Conservation (phyloP, 2,888 invertebrate species). For the Orthonychiurus folsomi region DNA sequence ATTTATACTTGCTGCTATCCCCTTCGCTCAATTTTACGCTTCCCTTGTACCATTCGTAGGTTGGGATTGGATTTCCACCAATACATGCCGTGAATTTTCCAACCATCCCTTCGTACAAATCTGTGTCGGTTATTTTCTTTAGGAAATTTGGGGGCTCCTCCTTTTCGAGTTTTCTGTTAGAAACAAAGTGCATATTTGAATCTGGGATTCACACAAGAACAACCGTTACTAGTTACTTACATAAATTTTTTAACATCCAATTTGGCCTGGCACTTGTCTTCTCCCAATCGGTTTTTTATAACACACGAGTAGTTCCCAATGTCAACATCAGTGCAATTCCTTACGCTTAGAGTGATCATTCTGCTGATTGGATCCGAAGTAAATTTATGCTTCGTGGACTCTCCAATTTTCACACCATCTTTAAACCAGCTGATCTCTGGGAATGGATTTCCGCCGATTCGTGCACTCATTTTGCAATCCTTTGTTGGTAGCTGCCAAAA, state of each 20-base stretch:
- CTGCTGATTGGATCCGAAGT: background rate
- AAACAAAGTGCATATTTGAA: background rate
- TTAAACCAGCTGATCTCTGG: conserved; percentile 83
- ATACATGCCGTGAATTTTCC: conserved; percentile 90
- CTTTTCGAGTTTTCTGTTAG: background rate
- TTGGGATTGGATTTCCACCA: conserved; percentile 76
- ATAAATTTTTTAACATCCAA: conserved; percentile 72
- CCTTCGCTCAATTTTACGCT: conserved; percentile 64
- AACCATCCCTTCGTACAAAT: conserved; percentile 75
- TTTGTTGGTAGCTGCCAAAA: conserved; percentile 58
- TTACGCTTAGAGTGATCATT: conserved; percentile 58
- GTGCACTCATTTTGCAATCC: conserved; percentile 73
- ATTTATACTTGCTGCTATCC: conserved; percentile 62
- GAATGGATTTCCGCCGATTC: conserved; percentile 67
- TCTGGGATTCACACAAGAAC: conserved; percentile 3
- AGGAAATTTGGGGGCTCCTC: conserved; percentile 76
- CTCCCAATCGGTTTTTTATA: conserved; percentile 71
- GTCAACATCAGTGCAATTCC: conserved; percentile 59
- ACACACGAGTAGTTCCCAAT: conserved; percentile 66
- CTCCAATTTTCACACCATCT: conserved; percentile 62
- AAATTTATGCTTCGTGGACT: conserved; percentile 63
- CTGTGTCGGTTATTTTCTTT: conserved; percentile 79
- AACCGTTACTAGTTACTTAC: conserved; percentile 53
- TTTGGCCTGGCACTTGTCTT: conserved; percentile 62
- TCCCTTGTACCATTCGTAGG: conserved; percentile 77